Conservation (phyloP, 2,113 vertebrate species). For the Chrysemys picta region DNA sequence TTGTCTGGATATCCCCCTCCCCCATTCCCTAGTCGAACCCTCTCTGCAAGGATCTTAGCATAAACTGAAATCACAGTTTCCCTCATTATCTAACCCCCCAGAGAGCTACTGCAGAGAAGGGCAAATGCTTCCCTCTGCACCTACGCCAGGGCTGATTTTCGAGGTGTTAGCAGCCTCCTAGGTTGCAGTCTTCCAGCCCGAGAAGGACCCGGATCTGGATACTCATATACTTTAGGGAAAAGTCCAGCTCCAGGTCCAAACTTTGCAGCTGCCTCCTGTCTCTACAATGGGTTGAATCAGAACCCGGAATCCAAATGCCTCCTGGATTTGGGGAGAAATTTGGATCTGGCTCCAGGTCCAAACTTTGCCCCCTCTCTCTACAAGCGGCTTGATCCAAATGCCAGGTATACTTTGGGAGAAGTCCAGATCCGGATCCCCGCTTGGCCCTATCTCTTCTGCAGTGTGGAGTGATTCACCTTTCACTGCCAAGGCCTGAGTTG, state of each 20-base stretch:
- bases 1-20: background rate
- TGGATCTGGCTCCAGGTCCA: background rate
- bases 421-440: background rate
- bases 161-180: background rate
- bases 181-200: background rate
- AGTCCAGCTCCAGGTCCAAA: background rate
- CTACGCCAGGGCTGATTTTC: background rate
- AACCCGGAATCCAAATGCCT: background rate
- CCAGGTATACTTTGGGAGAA: background rate
- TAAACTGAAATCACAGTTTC: background rate
- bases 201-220: background rate
- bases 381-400: rapidly evolving
- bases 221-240: background rate
- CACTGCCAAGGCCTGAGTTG: background rate
- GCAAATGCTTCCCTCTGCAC: background rate
- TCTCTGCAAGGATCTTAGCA: background rate
- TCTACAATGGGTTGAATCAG: background rate
- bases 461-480: background rate
- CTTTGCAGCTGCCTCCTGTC: background rate
- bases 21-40: background rate
- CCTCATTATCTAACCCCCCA: background rate
- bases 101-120: background rate
- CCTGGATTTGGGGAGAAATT: background rate
- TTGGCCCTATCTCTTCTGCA: background rate
- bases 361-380: background rate